A percentile compares a stretch with the other conserved stretches of the same genome.
Evolutionary conservation across 2,797 vertebrate species (phyloP).

Genomic region (Hypotaenidia philippensis): DNA sequence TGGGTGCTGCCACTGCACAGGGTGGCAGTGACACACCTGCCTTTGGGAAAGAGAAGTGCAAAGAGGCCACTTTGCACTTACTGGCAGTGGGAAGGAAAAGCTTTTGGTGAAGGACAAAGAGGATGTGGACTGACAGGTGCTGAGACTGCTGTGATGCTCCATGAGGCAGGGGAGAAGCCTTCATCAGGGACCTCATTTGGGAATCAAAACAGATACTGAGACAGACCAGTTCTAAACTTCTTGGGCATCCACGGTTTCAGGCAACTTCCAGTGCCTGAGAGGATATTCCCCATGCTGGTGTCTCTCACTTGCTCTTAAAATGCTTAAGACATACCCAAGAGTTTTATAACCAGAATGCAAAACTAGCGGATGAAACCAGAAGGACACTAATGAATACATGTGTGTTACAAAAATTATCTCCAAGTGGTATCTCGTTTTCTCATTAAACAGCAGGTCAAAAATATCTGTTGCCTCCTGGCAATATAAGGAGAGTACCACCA

Average conservation of each 20-base stretch:
- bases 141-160: neutral
- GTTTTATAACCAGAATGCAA: neutral
- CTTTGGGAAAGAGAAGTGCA: rapidly evolving
- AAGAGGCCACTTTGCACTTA: neutral
- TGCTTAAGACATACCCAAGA: neutral
- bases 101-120: rapidly evolving
- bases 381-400: neutral
- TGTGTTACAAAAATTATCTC: neutral
- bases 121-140: too few relatives aligned
- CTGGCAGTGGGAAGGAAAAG: neutral
- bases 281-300: neutral
- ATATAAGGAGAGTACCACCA: neutral
- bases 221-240: neutral
- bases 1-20: rapidly evolving
- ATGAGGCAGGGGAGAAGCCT: neutral
- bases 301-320: neutral
- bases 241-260: neutral
- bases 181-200: neutral
- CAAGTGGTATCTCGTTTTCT: neutral
- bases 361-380: neutral
- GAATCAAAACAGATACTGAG: neutral
- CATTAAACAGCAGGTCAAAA: slow-evolving; percentile 4
- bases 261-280: neutral
- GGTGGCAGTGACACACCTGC: rapidly evolving
- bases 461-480: neutral